Conservation (phyloP, 2,113 vertebrate species). For the Girardinichthys multiradiatus region DNA sequence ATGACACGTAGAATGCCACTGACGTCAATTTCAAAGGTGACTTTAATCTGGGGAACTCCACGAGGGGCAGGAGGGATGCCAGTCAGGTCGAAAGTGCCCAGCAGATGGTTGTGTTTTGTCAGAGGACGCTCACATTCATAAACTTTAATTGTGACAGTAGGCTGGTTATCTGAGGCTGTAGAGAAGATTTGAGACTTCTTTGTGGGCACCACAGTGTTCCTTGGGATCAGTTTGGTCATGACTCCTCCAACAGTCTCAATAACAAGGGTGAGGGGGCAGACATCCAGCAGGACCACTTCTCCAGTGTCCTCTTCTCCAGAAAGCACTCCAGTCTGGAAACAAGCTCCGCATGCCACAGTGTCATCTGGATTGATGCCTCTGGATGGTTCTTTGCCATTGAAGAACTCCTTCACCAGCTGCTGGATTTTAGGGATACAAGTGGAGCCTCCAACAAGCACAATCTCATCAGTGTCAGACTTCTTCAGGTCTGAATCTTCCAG, state of each 20-base stretch:
- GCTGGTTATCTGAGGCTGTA: conserved; percentile 97
- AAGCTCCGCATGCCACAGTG: conserved; percentile 95
- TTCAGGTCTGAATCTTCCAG: conserved; percentile 95
- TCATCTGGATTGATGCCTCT: conserved; percentile 98
- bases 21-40: conserved; percentile 96
- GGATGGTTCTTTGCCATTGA: conserved; percentile 97
- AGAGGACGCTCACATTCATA: conserved; percentile 97
- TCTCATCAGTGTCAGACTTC: conserved; percentile 96
- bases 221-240: conserved; percentile 98
- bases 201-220: conserved; percentile 96
- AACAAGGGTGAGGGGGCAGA: conserved; percentile 95
- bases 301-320: conserved; percentile 96
- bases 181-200: conserved; percentile 99
- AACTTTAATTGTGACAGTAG: conserved; percentile 98
- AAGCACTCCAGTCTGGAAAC: conserved; percentile 96
- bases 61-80: conserved; percentile 97
- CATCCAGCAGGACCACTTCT: conserved; percentile 93
- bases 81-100: conserved; percentile 96
- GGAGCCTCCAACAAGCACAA: conserved; percentile 96
- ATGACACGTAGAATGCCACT: conserved; percentile 95
- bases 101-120: conserved; percentile 96
- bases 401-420: conserved; percentile 96
- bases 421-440: conserved; percentile 99
- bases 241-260: conserved; percentile 98
- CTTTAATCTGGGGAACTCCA: conserved; percentile 96